A percentile compares a stretch with the other conserved stretches of the same genome.
Conservation (phyloP, 2,888 invertebrate genomes). For the Spicauda simplicius region DNA sequence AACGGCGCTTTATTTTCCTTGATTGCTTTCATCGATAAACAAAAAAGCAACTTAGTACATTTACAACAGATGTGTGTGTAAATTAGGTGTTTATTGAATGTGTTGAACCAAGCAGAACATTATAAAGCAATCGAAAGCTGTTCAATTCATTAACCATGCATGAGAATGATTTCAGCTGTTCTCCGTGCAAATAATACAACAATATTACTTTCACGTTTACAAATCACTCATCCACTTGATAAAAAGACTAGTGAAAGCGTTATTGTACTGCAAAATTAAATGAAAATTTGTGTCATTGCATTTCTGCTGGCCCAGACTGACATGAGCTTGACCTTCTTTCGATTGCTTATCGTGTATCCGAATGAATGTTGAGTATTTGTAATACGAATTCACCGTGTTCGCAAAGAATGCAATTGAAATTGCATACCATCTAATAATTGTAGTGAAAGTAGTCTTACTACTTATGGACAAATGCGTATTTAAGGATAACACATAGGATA, state of each 20-base stretch:
- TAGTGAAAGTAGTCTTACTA: too few species aligned
- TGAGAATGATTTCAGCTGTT: slow-evolving; percentile 58
- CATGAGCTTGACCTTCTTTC: slow-evolving; percentile 64
- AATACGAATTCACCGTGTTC: background rate
- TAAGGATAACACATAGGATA: too few species aligned
- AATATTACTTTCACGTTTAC: slow-evolving; percentile 79
- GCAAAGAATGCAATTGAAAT: background rate
- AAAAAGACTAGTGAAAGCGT: slow-evolving; percentile 81
- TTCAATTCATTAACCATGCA: slow-evolving; percentile 63
- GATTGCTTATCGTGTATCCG: slow-evolving; percentile 26
- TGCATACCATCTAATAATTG: too few species aligned
- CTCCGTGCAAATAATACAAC: slow-evolving; percentile 55
- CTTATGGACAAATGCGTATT: too few species aligned
- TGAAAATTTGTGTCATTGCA: slow-evolving; percentile 82
- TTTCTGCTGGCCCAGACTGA: slow-evolving; percentile 69
- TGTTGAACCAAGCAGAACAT: slow-evolving; percentile 56
- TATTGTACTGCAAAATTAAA: slow-evolving; percentile 76
- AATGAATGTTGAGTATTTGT: slow-evolving; percentile 9
- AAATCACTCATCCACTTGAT: slow-evolving; percentile 73
- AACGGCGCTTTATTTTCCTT: slow-evolving; percentile 50
- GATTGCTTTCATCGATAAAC: slow-evolving; percentile 51
- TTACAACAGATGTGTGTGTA: slow-evolving; percentile 48
- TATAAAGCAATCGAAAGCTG: slow-evolving; percentile 58
- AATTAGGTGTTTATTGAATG: slow-evolving; percentile 54
- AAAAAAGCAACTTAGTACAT: slow-evolving; percentile 38